Evolutionary conservation across 2,113 vertebrate genomes (phyloP).

Genomic region (Brachypteracias leptosomus): DNA sequence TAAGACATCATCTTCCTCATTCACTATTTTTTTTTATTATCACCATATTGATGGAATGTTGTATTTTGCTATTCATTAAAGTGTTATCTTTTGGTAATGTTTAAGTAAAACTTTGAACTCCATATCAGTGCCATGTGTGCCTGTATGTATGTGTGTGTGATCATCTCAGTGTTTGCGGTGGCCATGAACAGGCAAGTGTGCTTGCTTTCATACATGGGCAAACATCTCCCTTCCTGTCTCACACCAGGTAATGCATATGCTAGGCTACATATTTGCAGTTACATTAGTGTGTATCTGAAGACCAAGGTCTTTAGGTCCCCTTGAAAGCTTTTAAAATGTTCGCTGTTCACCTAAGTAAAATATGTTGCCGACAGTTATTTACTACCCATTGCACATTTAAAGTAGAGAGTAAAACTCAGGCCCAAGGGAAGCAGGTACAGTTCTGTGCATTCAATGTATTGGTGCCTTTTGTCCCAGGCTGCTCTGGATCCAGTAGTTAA

Average conservation of each 20-base stretch:
- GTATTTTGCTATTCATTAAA: background rate
- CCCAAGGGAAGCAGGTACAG: background rate
- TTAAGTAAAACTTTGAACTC: background rate
- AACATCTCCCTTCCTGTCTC: background rate
- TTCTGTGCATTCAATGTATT: background rate
- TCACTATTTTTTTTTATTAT: background rate
- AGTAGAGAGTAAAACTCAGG: background rate
- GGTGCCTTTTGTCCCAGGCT: background rate
- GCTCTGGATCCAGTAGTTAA: background rate
- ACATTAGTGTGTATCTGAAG: background rate
- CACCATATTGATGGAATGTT: background rate
- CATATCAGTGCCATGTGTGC: accelerated
- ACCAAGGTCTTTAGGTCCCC: background rate
- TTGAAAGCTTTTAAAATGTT: background rate
- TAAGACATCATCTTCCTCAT: background rate
- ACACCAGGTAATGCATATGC: background rate
- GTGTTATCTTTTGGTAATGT: accelerated
- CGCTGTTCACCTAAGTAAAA: background rate
- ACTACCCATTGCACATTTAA: background rate
- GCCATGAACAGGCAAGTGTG: background rate
- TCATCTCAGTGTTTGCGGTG: background rate
- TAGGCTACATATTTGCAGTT: background rate
- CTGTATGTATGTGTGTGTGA: accelerated
- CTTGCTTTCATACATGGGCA: background rate
- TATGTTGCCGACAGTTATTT: background rate